A percentile compares a stretch with the other conserved stretches of the same genome.
These are phyloP conservation scores for Dryobates pubescens DNA, from an alignment of 2,797 vertebrate species.

Conservation along the genomic window DNA sequence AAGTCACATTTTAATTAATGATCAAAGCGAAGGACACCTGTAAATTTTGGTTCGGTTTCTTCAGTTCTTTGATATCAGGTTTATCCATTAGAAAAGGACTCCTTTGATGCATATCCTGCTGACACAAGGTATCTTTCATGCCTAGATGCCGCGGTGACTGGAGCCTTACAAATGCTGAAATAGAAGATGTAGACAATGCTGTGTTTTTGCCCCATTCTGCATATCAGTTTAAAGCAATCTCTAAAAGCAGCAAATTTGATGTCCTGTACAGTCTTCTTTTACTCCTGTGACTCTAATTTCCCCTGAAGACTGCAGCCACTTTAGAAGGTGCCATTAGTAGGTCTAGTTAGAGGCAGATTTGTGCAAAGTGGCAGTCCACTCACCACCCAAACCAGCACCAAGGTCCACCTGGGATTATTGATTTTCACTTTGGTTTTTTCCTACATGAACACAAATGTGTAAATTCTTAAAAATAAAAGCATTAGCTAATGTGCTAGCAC, in stretches of 20 bases:
- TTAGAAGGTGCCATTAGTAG: background rate
- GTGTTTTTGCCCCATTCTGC: slow-evolving; percentile 1
- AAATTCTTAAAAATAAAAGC: background rate
- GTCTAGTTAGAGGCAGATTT: background rate
- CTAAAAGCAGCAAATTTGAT: slow-evolving; percentile 29
- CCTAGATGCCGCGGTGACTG: slow-evolving; percentile 49
- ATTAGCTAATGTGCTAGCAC: background rate
- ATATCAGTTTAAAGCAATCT: slow-evolving; percentile 53
- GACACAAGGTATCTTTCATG: slow-evolving; percentile 65
- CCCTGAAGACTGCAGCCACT: background rate
- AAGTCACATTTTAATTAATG: slow-evolving; percentile 79
- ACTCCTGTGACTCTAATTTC: background rate
- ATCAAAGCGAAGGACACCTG: slow-evolving; percentile 81
- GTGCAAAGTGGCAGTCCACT: background rate
- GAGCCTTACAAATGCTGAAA: slow-evolving; percentile 41
- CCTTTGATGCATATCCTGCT: slow-evolving; percentile 70
- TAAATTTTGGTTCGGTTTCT: slow-evolving; percentile 73
- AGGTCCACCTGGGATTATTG: background rate
- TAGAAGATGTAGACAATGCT: slow-evolving; percentile 15
- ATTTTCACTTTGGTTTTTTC: background rate
- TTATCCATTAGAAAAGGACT: slow-evolving; percentile 73
- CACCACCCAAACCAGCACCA: fast-evolving
- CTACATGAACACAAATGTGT: background rate
- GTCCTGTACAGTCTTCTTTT: background rate
- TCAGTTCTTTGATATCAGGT: slow-evolving; percentile 77